phyloP scores from a whole-genome alignment of 1,140 invertebrate genomes.

The Drosophila paulistorum region DNA sequence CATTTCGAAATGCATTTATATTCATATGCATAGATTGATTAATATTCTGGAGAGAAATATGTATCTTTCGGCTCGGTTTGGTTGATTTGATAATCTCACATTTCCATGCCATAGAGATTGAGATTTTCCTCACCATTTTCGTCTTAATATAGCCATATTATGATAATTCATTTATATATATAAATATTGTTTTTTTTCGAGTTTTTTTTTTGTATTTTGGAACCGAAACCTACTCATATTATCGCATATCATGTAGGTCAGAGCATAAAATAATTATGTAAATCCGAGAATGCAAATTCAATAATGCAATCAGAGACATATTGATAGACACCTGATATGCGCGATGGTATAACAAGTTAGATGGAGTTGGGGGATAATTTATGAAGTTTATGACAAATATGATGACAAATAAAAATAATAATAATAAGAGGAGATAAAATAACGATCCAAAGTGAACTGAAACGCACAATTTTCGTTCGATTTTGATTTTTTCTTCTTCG shows the following conservation, averaged over 20 bases:
- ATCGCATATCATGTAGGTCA: constrained; percentile 49
- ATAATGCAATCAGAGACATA: constrained; percentile 64
- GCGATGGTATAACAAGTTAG: neutral
- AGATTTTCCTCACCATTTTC: constrained; percentile 16
- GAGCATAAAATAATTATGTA: constrained; percentile 69
- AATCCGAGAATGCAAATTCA: constrained; percentile 65
- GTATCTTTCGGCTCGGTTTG: neutral
- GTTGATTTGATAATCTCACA: constrained; percentile 43
- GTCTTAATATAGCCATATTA: constrained; percentile 54
- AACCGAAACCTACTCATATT: constrained; percentile 43
- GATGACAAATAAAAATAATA: constrained; percentile 60
- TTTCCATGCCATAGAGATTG: constrained; percentile 9
- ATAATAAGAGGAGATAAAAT: constrained; percentile 40
- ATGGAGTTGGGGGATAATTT: constrained; percentile 38
- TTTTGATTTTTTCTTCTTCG: neutral
- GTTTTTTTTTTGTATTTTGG: constrained; percentile 4
- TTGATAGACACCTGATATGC: constrained; percentile 54
- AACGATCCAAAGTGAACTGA: constrained; percentile 43
- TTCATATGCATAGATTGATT: neutral
- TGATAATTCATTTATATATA: constrained; percentile 38
- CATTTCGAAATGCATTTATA: constrained; percentile 3
- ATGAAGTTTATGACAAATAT: constrained; percentile 80
- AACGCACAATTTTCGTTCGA: constrained; percentile 64
- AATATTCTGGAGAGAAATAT: neutral
- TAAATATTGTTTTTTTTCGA: constrained; percentile 6